Evolutionary conservation across 1,140 invertebrate species (phyloP).

Genomic region (Euura saliciscinereae): DNA sequence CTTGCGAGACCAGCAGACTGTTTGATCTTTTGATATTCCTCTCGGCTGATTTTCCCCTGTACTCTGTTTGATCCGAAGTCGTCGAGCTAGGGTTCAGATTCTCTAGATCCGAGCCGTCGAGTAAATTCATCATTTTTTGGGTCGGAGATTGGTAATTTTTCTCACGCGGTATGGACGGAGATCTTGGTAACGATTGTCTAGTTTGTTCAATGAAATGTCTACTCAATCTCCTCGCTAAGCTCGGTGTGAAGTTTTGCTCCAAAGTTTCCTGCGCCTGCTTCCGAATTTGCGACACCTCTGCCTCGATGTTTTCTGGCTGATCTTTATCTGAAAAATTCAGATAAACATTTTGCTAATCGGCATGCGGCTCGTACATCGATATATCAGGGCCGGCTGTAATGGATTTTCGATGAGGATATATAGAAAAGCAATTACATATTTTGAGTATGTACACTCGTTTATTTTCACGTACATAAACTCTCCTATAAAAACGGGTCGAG

Average conservation of each 20-base stretch:
- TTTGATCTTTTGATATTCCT: constrained; percentile 35
- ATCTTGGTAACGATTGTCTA: constrained; percentile 45
- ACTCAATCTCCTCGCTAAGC: constrained; percentile 51
- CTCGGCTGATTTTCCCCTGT: constrained; percentile 33
- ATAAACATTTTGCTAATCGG: constrained; percentile 17
- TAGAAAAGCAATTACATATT: background rate
- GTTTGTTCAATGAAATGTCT: constrained; percentile 54
- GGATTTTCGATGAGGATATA: constrained; percentile 8
- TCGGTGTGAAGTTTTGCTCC: constrained; percentile 50
- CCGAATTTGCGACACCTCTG: constrained; percentile 8
- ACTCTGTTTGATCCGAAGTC: constrained; percentile 36
- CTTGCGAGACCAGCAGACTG: constrained; percentile 40
- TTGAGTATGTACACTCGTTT: constrained; percentile 47
- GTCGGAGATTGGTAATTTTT: constrained; percentile 32
- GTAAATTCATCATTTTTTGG: constrained; percentile 20
- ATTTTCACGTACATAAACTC: constrained; percentile 45
- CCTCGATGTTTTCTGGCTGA: constrained; percentile 27
- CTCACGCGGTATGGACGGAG: constrained; percentile 42
- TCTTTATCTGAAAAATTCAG: constrained; percentile 46
- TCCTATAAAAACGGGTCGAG: constrained; percentile 25
- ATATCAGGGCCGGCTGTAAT: background rate
- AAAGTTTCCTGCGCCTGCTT: constrained; percentile 34
- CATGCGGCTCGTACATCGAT: background rate
- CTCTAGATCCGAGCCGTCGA: constrained; percentile 15
- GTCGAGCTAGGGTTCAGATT: constrained; percentile 18